Base-by-base conservation (phyloP, 2,113 vertebrate species). In the Aspiorhynchus laticeps region DNA sequence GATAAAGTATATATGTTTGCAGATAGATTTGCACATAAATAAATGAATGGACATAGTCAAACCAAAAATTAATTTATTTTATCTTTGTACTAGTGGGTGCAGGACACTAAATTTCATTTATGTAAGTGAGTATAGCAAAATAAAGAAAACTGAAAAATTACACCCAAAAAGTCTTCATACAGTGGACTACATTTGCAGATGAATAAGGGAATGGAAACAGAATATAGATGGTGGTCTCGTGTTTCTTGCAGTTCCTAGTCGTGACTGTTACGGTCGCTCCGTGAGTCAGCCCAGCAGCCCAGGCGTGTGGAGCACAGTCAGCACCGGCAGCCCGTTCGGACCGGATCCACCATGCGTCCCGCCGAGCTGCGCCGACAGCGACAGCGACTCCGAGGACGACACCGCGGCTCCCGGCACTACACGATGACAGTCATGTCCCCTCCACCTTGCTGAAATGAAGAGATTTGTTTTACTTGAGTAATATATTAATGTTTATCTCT, bases 181-280 rank as follows among this genome's bases (percentile, higher is more conserved):
- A 36, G 33, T 36, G 33, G 33, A 33, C 33, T 33, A 33, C 3
- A 56, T 24, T 2, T 24, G 53, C n/a, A 26, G 14, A 7, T 17
- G 1, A 67, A 7, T 67, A 67, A 48, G 46, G 46, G 46, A 41
- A 41, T 12, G 36, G 31, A 73, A 71, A 73, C 28, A 74, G 3
- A 74, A 41, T 48, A 74, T 11, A n/a, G 21, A 43, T 7, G 51
- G 46, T 53, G 11, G 73, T 46, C 2, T 31, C 2, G 53, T 53
- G 17, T 1, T 84, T 48, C 5, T 83, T 69, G 46, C 15, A 94
- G 94, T 96, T 36, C 93, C 95, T 28, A 65, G 56, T 65, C 75
- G 88, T 41, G 91, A 94, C 21, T 67, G 88, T 74, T 89, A 88
- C 43, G 88, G 91, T 0, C 88, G 88, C 2, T 83, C 90, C 0